Conservation (phyloP, 2,113 vertebrate genomes). For the Psammodynastes pulverulentus region DNA sequence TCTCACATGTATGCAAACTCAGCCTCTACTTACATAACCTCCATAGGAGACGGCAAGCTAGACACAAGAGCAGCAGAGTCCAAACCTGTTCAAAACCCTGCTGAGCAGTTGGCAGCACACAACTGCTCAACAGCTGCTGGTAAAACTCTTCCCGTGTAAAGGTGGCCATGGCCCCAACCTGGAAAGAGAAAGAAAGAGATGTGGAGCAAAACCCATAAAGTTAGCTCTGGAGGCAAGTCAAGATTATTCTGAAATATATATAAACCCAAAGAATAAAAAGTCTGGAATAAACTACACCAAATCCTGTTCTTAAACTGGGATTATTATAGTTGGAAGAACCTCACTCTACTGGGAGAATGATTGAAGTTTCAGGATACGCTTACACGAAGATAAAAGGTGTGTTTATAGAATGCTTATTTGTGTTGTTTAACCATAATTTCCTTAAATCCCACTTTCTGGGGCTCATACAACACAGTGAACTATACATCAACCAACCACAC, state of each 20-base stretch:
- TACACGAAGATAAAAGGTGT: not conserved
- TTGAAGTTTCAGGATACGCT: not conserved
- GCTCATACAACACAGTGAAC: not conserved
- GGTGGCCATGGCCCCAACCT: conserved; percentile 18
- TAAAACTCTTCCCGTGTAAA: conserved; percentile 25
- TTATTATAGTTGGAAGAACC: not conserved
- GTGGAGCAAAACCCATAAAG: not conserved
- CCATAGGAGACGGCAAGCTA: conserved; percentile 22
- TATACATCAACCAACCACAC: not conserved
- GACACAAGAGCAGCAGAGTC: conserved; percentile 18
- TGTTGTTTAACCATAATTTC: not conserved
- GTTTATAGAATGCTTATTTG: not conserved
- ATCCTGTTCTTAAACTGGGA: not conserved
- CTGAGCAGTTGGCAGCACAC: conserved; percentile 22
- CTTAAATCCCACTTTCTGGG: not conserved
- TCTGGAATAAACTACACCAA: not conserved
- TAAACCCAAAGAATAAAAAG: not conserved
- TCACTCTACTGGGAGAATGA: not conserved
- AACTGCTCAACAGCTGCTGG: conserved; percentile 17
- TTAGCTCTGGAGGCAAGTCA: not conserved
- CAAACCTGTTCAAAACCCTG: conserved; percentile 27
- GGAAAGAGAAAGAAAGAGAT: not conserved
- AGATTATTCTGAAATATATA: not conserved
- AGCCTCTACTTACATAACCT: conserved; percentile 12
- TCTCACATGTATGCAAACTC: too few species aligned